Evolutionary conservation across 1,140 invertebrate genomes (phyloP).

Genomic region (Drosophila simulans): DNA sequence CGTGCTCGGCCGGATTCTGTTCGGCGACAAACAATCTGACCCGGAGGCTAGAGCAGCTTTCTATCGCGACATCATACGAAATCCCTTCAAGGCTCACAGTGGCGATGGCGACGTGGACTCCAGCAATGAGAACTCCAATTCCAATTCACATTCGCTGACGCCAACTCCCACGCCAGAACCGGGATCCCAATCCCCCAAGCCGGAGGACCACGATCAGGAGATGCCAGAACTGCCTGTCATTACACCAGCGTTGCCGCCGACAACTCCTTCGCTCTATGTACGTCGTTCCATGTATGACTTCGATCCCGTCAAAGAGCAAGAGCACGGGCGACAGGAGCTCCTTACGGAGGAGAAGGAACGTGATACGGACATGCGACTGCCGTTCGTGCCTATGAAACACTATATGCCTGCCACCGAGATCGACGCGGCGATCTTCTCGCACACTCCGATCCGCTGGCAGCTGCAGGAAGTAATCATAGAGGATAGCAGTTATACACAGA

Average conservation of each 20-base stretch:
- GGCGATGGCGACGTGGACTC: conserved; percentile 39
- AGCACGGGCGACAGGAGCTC: conserved; percentile 19
- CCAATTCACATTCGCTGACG: conserved; percentile 65
- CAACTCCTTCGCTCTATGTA: conserved; percentile 41
- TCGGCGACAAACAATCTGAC: conserved; percentile 44
- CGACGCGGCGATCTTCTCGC: conserved; percentile 91
- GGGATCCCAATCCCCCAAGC: conserved; percentile 64
- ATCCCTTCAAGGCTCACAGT: conserved; percentile 63
- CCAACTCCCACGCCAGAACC: conserved; percentile 66
- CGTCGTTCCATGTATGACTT: conserved; percentile 74
- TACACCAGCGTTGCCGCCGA: neutral
- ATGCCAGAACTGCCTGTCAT: neutral
- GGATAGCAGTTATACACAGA: conserved; percentile 89
- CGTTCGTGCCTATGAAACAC: conserved; percentile 91
- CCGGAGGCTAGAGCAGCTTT: conserved; percentile 46
- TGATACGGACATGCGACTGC: conserved; percentile 91
- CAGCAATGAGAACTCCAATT: conserved; percentile 53
- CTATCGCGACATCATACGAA: conserved; percentile 64
- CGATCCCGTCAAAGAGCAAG: conserved; percentile 48
- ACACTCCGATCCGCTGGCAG: conserved; percentile 89
- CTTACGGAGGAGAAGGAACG: conserved; percentile 15
- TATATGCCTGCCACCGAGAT: conserved; percentile 94
- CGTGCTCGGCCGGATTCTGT: conserved; percentile 37
- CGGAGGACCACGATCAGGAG: conserved; percentile 3
- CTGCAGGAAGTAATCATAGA: conserved; percentile 88